These are phyloP conservation scores for Myiotriccus ornatus DNA, from an alignment of 2,797 vertebrate species.

Conservation along the genomic window DNA sequence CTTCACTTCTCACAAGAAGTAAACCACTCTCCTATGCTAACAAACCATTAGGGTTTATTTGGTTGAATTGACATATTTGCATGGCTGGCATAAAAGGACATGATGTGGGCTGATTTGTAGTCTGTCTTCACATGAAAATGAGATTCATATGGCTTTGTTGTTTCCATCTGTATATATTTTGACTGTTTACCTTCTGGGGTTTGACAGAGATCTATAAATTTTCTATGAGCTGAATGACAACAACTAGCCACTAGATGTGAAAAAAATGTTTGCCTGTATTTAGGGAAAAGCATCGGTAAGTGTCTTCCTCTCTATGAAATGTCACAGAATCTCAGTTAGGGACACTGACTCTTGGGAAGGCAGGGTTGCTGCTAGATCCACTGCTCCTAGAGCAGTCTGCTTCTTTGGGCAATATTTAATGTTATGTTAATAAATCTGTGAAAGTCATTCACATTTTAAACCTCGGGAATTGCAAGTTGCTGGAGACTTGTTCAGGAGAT, in stretches of 20 bases:
- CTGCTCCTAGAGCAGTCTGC: neutral
- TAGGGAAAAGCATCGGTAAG: neutral
- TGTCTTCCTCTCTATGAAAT: neutral
- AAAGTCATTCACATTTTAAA: neutral
- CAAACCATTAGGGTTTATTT: neutral
- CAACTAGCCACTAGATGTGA: neutral
- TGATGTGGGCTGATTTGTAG: neutral
- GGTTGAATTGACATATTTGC: neutral
- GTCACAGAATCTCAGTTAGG: neutral
- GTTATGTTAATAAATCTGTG: neutral
- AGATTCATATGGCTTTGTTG: neutral
- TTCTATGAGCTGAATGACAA: neutral
- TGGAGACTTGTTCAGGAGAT: neutral
- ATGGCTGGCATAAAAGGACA: neutral
- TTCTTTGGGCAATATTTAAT: neutral
- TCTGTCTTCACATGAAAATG: neutral
- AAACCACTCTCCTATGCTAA: neutral
- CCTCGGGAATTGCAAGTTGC: neutral
- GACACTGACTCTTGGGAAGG: neutral
- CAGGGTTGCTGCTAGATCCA: neutral
- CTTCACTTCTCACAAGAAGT: neutral
- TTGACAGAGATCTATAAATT: neutral
- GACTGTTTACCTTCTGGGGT: neutral
- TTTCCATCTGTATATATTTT: neutral
- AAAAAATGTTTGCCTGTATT: rapidly evolving